phyloP scores from a whole-genome alignment of 1,140 invertebrate species.

The Pachypeltis micranthus region DNA sequence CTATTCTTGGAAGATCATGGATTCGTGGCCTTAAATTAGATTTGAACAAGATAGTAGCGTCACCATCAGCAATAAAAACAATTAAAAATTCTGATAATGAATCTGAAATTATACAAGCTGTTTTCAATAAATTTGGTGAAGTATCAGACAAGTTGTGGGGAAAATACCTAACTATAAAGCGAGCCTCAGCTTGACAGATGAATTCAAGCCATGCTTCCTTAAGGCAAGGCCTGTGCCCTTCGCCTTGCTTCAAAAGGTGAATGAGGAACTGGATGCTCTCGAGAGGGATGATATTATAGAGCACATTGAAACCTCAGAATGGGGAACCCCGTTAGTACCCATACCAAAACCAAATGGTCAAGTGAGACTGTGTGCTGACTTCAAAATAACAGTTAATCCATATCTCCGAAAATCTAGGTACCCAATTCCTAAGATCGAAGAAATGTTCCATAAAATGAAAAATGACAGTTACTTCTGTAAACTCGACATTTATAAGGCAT shows the following conservation, averaged over 20 bases:
- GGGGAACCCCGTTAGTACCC: background rate
- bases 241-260: background rate
- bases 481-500: too few relatives aligned
- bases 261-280: background rate
- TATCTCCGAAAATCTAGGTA: background rate
- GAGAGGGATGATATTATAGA: background rate
- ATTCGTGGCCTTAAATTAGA: too few relatives aligned
- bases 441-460: background rate
- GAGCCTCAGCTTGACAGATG: too few relatives aligned
- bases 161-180: too few relatives aligned
- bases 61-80: too few relatives aligned
- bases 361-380: background rate
- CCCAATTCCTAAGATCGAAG: background rate
- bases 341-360: background rate
- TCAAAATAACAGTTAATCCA: background rate
- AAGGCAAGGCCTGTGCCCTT: background rate
- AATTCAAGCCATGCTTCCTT: too few relatives aligned
- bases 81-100: too few relatives aligned
- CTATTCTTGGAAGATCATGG: too few relatives aligned
- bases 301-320: background rate
- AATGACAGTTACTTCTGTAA: background rate
- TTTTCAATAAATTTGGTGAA: too few relatives aligned
- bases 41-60: too few relatives aligned
- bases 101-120: too few relatives aligned
- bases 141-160: too few relatives aligned